Conservation (phyloP, 2,113 vertebrate species). For the Zosterops japonicus region DNA sequence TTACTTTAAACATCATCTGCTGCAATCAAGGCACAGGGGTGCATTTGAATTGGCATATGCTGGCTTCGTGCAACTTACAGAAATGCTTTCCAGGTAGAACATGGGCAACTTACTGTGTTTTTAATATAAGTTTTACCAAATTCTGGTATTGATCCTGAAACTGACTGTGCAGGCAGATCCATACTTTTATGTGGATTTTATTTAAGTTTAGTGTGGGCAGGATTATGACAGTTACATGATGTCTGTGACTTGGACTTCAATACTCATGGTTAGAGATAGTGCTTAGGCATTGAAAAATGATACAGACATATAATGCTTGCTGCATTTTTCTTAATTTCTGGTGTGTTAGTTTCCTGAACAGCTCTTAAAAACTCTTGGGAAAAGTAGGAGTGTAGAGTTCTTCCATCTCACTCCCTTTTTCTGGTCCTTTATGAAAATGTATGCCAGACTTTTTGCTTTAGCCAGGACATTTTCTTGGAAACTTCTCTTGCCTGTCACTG, state of each 20-base stretch:
- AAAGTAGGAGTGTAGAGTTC: not conserved
- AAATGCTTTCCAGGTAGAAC: constrained; percentile 88
- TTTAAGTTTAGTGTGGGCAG: not conserved
- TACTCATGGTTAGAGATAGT: not conserved
- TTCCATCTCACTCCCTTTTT: not conserved
- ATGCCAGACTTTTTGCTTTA: not conserved
- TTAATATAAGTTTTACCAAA: constrained; percentile 2
- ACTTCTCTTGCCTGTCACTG: not conserved
- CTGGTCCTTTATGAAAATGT: not conserved
- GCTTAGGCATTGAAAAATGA: not conserved
- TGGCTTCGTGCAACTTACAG: constrained; percentile 92
- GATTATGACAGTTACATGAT: not conserved
- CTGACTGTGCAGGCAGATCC: not conserved
- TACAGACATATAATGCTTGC: not conserved
- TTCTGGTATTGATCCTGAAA: not conserved
- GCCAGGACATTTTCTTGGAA: constrained; percentile 30
- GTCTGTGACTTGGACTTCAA: not conserved
- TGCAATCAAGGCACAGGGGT: constrained; percentile 95
- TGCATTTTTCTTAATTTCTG: not conserved
- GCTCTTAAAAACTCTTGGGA: not conserved
- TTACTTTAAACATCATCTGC: constrained; percentile 93
- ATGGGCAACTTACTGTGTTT: not conserved
- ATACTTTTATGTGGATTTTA: not conserved
- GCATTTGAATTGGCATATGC: constrained; percentile 96
- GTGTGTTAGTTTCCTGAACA: not conserved